Evolutionary conservation across 2,888 invertebrate species (phyloP), one percentile per base, ranked within the genome.

Genomic region (Pterobdella sp.): DNA sequence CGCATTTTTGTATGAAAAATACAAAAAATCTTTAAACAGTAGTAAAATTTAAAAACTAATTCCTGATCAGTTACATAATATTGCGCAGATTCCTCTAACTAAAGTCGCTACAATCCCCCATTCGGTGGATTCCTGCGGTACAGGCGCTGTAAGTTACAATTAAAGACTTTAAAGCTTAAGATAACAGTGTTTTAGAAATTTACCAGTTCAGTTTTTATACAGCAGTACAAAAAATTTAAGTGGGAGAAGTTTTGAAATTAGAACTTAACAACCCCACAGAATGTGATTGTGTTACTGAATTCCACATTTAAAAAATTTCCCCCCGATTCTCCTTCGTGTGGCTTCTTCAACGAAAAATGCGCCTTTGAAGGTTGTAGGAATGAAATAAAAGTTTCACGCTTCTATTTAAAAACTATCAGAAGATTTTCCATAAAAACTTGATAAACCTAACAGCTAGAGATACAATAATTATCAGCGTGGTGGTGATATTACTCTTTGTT

Each of bases 271-370:
- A 42, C 49, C 7, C 49, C 7, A 42, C 49, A 42, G 49, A 22
- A 7, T 7, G 49, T 42, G 7, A 22, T 42, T 7, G 22, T 42
- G 49, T 22, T 42, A 7, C 7, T 42, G 10, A 42, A 42, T 22
- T 7, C 7, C 7, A 42, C 49, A 42, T 14, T 14, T 7, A 42
- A 42, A 42, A 70, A 32, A n/a, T 56, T 73, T 56, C 73, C 73
- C 0, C 18, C n/a, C 26, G 73, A 73, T 32, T 31, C 29, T 26
- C 73, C 73, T 35, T 36, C 31, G 7, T 73, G 73, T 37, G 73
- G 73, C 0, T 73, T 73, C 36, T 22, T 34, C 10, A 73, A 73
- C 37, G 73, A 73, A 22, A 36, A 18, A 31, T 73, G 73, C 56
- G 26, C 29, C 22, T 1, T 42, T 7, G 52, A 18, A 70, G 14